Conservation (phyloP, 2,797 vertebrate species). For the Anableps anableps region DNA sequence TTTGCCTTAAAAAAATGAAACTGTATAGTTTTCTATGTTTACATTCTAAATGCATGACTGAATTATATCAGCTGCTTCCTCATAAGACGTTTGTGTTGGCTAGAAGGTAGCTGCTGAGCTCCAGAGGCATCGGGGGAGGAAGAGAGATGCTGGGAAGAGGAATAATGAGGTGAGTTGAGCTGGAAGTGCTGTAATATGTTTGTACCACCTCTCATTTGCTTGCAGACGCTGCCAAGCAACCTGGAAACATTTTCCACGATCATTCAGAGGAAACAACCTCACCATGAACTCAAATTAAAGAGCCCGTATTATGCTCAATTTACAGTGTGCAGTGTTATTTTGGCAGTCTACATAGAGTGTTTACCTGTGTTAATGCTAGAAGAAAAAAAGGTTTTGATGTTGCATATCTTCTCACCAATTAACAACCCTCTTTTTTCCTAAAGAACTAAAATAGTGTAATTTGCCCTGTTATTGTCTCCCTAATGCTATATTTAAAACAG, state of each 20-base stretch:
- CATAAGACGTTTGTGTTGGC: conserved; percentile 57
- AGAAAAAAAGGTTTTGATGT: neutral
- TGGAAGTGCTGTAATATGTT: conserved; percentile 72
- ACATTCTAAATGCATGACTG: conserved; percentile 15
- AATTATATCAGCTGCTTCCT: conserved; percentile 1
- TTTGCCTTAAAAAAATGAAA: neutral
- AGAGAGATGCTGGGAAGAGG: conserved; percentile 44
- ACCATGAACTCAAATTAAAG: conserved; percentile 28
- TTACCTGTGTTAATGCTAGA: neutral
- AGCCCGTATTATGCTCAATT: conserved; percentile 1
- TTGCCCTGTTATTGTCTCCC: neutral
- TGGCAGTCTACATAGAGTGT: neutral
- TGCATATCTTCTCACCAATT: neutral
- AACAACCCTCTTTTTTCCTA: neutral
- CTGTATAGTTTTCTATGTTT: conserved; percentile 28
- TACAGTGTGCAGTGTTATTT: neutral
- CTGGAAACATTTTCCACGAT: conserved; percentile 59
- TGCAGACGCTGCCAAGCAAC: conserved; percentile 61
- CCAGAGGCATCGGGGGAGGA: conserved; percentile 39
- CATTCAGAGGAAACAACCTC: conserved; percentile 36
- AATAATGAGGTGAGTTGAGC: conserved; percentile 68
- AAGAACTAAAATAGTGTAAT: neutral
- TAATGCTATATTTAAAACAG: neutral
- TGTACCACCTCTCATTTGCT: conserved; percentile 62
- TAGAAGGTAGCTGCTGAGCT: conserved; percentile 46